Percentiles rank a stretch among this genome's conserved stretches.
Conservation (phyloP, 37 sponge, comb jelly and placozoan species). For the Ianthella basta region DNA sequence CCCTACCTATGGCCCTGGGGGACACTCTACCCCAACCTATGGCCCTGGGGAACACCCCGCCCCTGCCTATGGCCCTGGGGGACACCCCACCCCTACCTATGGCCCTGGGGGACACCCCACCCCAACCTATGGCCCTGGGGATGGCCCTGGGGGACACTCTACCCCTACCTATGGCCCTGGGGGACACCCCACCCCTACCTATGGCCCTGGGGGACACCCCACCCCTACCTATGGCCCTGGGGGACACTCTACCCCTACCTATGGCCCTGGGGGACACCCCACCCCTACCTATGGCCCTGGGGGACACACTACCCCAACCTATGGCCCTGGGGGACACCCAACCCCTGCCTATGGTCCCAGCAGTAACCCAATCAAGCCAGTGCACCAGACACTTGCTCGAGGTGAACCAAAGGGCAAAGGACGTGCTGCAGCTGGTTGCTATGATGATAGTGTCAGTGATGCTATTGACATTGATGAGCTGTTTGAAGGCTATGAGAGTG, state of each 20-base stretch:
- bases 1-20: not conserved
- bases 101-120: too few relatives aligned
- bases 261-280: too few relatives aligned
- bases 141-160: too few relatives aligned
- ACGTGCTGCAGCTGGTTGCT: not conserved
- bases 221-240: too few relatives aligned
- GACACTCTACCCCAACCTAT: not conserved
- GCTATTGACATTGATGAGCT: constrained; percentile 2
- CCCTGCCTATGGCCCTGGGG: not conserved
- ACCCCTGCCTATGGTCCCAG: not conserved
- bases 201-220: too few relatives aligned
- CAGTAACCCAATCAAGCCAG: not conserved
- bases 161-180: too few relatives aligned
- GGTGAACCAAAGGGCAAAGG: not conserved
- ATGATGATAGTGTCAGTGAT: not conserved
- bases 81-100: too few relatives aligned
- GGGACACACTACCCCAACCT: too few relatives aligned
- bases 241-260: too few relatives aligned
- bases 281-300: too few relatives aligned
- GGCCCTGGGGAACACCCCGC: not conserved
- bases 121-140: too few relatives aligned
- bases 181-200: too few relatives aligned
- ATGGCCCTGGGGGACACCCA: not conserved
- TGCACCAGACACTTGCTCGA: not conserved
- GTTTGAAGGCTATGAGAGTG: constrained; percentile 8